Evolutionary conservation across 2,888 invertebrate species (phyloP).

Genomic region (Acleris sparsana): DNA sequence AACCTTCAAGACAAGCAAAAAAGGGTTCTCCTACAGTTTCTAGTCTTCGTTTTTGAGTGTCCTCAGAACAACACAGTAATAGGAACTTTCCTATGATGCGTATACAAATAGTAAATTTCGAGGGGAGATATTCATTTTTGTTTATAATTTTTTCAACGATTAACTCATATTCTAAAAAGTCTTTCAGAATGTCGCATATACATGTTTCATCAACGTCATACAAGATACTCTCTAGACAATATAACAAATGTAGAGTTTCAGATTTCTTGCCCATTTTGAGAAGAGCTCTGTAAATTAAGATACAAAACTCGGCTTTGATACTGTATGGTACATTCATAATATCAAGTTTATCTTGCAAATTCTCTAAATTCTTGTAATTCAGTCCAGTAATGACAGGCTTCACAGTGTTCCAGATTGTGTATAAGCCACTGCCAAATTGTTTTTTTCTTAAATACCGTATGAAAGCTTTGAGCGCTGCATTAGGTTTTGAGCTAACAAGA

Average conservation of each 20-base stretch:
- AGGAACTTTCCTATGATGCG: constrained; percentile 8
- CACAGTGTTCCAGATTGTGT: constrained; percentile 9
- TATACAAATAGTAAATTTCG: background rate
- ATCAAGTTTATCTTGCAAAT: background rate
- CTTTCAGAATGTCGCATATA: background rate
- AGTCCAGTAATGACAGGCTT: constrained; percentile 13
- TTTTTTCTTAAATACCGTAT: constrained; percentile 2
- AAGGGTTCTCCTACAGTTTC: constrained; percentile 8
- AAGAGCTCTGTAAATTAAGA: constrained; percentile 12
- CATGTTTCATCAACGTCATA: constrained; percentile 14
- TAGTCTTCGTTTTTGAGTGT: constrained; percentile 7
- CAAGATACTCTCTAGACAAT: constrained; percentile 14
- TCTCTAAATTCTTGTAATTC: background rate
- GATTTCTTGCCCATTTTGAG: background rate
- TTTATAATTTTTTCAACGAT: background rate
- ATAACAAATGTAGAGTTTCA: background rate
- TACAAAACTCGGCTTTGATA: constrained; percentile 14
- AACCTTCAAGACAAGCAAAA: constrained; percentile 3
- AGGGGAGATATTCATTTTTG: background rate
- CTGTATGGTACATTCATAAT: background rate
- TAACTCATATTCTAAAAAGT: constrained; percentile 5
- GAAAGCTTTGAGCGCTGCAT: constrained; percentile 17
- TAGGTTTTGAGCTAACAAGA: constrained; percentile 8
- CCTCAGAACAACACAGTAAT: constrained; percentile 14
- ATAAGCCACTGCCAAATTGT: background rate